Base-by-base conservation (phyloP, 2,888 invertebrate species). In the Anticlea derivata region DNA sequence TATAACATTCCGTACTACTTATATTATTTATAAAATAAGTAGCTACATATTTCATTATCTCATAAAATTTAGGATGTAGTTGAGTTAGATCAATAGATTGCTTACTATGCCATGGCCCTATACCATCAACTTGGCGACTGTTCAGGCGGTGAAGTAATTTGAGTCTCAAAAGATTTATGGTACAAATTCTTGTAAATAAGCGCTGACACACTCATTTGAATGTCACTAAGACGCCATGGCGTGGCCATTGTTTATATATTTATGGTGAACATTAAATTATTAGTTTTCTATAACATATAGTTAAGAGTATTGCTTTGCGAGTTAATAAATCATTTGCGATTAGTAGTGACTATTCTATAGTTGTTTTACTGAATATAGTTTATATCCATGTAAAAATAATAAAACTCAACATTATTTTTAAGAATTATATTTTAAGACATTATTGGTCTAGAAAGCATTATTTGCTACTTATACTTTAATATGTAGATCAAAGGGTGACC, bases 371-470 rank as follows among this genome's bases (percentile, higher is more conserved):
- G 17, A 17, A 4, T 3, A 17, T 17, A 17, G 2, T 4, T 3
- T 3, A 17, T 3, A 3, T 17, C 17, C 4, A 17, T 17, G 2
- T 17, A 17, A 17, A n/a, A 44, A n/a, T n/a, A 38, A 37, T 35
- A 31, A 35, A 45, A 40, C 13, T 12, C 37, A n/a, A 26, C 6
- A 10, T 6, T 31, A n/a, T 33, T 44, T 20, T 45, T 13, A 37
- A 48, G 30, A 27, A 45, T 46, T 49, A 31, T 48, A 47, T 37
- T 52, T 47, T 52, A 49, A 31, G 43, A 45, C 31, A 52, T 43
- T 33, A 22, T 17, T 20, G 34, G 6, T 43, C 63, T 67, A 69
- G 58, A 63, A 65, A 61, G 50, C 61, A 59, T 54, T 57, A 58
- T 61, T 64, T 41, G 43, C 54, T 55, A 55, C 50, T 55, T 61